Percentiles rank a stretch among this genome's conserved stretches.
Conservation (phyloP, 2,888 invertebrate species). For the Sepiola atlantica region DNA sequence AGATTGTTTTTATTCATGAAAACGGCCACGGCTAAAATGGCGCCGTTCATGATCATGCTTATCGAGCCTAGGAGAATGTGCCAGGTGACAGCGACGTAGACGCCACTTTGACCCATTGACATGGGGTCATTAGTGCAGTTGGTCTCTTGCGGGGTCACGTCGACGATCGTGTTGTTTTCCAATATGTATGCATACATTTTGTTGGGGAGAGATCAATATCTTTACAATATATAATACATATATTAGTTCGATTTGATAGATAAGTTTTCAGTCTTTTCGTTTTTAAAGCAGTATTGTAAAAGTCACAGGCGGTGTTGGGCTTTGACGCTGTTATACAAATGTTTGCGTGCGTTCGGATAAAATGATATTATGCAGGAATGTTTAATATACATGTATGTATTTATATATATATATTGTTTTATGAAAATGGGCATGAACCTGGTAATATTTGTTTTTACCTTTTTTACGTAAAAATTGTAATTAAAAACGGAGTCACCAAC, state of each 20-base stretch:
- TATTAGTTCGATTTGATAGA: neutral
- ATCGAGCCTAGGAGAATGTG: neutral
- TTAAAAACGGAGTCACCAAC: too few relatives aligned
- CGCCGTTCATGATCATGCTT: constrained; percentile 14
- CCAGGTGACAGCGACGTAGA: constrained; percentile 23
- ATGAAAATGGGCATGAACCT: too few relatives aligned
- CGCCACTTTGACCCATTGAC: neutral
- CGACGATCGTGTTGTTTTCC: neutral
- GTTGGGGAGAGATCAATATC: neutral
- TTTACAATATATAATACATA: neutral
- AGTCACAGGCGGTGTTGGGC: too few relatives aligned
- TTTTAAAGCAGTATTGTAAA: too few relatives aligned
- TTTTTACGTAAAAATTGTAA: too few relatives aligned
- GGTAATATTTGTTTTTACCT: too few relatives aligned
- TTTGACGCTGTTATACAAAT: too few relatives aligned
- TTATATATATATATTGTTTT: too few relatives aligned
- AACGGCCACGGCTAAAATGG: neutral
- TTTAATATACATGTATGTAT: too few relatives aligned
- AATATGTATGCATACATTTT: neutral
- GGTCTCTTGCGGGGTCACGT: neutral
- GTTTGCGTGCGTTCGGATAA: too few relatives aligned
- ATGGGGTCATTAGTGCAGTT: constrained; percentile 36
- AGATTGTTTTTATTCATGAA: constrained; percentile 37
- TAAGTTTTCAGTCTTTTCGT: neutral
- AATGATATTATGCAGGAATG: too few relatives aligned